Conservation (phyloP, 1,140 invertebrate species). For the Drosophila arizonae region DNA sequence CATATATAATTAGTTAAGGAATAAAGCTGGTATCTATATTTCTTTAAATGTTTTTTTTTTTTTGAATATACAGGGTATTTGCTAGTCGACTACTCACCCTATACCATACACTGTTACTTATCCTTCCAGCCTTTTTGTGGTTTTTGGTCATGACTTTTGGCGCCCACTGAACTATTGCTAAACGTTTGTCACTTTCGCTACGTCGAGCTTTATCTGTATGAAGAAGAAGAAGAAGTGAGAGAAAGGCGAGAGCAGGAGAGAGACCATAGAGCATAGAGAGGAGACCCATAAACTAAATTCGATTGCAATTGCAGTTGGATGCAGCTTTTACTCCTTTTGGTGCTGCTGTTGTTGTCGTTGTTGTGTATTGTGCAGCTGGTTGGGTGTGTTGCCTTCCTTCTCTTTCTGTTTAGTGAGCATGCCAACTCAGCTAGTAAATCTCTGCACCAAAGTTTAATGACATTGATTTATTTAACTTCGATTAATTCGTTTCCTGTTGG, state of each 20-base stretch:
- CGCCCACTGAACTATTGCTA: constrained; percentile 64
- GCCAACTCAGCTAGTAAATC: constrained; percentile 57
- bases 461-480: constrained; percentile 82
- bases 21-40: no score
- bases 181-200: constrained; percentile 62
- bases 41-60: no score
- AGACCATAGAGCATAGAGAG: not conserved
- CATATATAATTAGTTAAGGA: no score
- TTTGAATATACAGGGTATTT: not conserved
- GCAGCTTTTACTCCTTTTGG: constrained; percentile 6
- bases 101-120: constrained; percentile 1
- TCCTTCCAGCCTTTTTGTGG: constrained; percentile 23
- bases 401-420: not conserved
- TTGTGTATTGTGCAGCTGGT: constrained; percentile 6
- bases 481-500: constrained; percentile 74
- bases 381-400: constrained; percentile 1
- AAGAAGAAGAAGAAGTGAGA: no score
- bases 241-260: not conserved
- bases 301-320: constrained; percentile 35
- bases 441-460: constrained; percentile 70
- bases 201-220: constrained; percentile 10
- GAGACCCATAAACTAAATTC: constrained; percentile 54
- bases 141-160: constrained; percentile 56
- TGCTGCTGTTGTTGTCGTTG: not conserved
- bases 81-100: not conserved